These are phyloP conservation scores for Pissodes strobi DNA, from an alignment of 1,140 invertebrate species.

Conservation along the genomic window DNA sequence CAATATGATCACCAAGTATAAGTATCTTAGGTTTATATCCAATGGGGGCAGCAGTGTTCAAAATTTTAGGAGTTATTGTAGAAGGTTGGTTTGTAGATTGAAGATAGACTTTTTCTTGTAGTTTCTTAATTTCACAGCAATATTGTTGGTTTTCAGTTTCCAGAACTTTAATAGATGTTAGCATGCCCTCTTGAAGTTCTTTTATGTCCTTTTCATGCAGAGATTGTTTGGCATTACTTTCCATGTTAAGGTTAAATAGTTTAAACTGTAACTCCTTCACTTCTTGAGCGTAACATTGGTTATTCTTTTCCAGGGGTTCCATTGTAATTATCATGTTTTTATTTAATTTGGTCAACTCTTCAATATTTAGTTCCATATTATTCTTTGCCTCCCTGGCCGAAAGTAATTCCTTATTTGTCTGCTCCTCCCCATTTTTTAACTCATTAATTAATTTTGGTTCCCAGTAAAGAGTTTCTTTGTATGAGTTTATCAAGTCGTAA, in stretches of 20 bases:
- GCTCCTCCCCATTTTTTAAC: not conserved
- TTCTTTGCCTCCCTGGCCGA: not conserved
- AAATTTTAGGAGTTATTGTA: not conserved
- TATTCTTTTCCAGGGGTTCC: not conserved
- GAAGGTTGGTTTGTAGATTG: not conserved
- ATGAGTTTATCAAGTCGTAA: not conserved
- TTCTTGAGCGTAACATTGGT: not conserved
- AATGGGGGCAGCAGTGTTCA: not conserved
- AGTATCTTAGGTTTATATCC: too few species aligned
- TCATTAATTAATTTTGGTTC: not conserved
- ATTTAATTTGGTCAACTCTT: not conserved
- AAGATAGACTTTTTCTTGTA: too few species aligned
- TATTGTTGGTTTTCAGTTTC: too few species aligned
- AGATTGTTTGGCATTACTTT: not conserved
- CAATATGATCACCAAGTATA: too few species aligned
- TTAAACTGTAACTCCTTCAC: not conserved
- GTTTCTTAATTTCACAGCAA: too few species aligned
- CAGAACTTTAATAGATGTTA: too few species aligned
- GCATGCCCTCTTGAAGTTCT: not conserved
- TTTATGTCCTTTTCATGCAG: not conserved
- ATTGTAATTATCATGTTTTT: not conserved
- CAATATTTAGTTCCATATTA: not conserved
- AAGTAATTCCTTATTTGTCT: not conserved
- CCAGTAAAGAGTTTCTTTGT: not conserved
- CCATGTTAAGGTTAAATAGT: not conserved